phyloP scores from a whole-genome alignment of 1,140 invertebrate species.

The Calephelis nemesis region DNA sequence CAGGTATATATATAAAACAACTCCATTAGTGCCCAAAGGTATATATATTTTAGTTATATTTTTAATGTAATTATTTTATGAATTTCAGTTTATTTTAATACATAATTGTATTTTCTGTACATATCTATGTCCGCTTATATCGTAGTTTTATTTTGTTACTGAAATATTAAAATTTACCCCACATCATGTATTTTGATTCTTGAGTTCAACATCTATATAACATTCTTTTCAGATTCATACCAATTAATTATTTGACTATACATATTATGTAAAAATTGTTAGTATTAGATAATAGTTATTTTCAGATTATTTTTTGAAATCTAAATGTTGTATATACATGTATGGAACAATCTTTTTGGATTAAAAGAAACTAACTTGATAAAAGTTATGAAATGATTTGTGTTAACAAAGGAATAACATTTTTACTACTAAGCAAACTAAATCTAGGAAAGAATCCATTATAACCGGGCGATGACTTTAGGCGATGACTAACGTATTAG shows the following conservation, averaged over 20 bases:
- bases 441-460: background rate
- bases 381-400: no score
- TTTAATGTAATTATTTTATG: constrained; percentile 5
- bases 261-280: background rate
- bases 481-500: constrained; percentile 11
- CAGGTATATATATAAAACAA: constrained; percentile 1
- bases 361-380: background rate
- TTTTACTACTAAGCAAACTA: background rate
- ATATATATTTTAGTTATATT: constrained; percentile 2
- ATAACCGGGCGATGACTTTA: constrained; percentile 52
- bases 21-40: constrained; percentile 1
- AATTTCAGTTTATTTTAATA: background rate
- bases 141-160: background rate
- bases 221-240: constrained; percentile 5
- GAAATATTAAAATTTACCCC: no score
- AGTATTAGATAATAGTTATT: constrained; percentile 5
- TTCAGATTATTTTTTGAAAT: constrained; percentile 3
- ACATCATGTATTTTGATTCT: constrained; percentile 2
- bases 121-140: constrained; percentile 3
- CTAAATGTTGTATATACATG: background rate
- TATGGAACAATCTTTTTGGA: background rate
- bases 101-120: constrained; percentile 4
- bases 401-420: background rate
- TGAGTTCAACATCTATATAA: background rate
- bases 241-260: background rate